Evolutionary conservation across 2,797 vertebrate species (phyloP).

Genomic region (Okamejei kenojei): DNA sequence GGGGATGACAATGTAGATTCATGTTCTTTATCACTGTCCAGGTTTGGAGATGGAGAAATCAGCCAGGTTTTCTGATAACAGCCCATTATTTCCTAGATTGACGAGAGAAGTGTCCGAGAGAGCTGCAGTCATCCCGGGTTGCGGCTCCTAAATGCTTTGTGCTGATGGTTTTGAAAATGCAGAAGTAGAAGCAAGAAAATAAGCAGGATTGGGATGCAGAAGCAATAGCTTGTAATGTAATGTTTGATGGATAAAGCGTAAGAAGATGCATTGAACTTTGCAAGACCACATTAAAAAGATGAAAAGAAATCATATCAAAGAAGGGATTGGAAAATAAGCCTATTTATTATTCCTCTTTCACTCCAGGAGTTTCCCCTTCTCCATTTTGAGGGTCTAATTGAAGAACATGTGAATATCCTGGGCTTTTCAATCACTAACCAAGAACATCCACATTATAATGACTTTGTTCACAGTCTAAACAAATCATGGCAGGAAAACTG

Average conservation of each 20-base stretch:
- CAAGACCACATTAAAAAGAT: not conserved
- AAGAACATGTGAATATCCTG: constrained; percentile 85
- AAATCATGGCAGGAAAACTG: constrained; percentile 98
- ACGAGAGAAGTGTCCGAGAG: not conserved
- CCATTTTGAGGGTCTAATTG: constrained; percentile 73
- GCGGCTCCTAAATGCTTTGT: not conserved
- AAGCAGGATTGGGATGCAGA: not conserved
- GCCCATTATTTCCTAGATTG: not conserved
- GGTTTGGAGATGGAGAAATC: too few species aligned
- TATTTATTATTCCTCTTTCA: not conserved
- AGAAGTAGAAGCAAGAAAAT: not conserved
- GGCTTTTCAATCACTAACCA: constrained; percentile 96
- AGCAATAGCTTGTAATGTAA: not conserved
- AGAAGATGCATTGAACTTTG: not conserved
- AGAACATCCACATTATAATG: constrained; percentile 88
- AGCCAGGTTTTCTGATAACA: not conserved
- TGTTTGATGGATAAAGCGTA: too few species aligned
- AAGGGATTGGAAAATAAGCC: not conserved
- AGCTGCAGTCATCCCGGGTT: not conserved
- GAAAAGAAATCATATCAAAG: not conserved
- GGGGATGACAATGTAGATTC: not conserved
- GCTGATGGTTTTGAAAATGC: not conserved
- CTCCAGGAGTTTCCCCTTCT: constrained; percentile 87
- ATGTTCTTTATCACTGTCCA: not conserved
- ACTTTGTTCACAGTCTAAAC: constrained; percentile 91